These are phyloP conservation scores for Smutsia gigantea DNA, from an alignment of 2,797 vertebrate species.

Conservation along the genomic window DNA sequence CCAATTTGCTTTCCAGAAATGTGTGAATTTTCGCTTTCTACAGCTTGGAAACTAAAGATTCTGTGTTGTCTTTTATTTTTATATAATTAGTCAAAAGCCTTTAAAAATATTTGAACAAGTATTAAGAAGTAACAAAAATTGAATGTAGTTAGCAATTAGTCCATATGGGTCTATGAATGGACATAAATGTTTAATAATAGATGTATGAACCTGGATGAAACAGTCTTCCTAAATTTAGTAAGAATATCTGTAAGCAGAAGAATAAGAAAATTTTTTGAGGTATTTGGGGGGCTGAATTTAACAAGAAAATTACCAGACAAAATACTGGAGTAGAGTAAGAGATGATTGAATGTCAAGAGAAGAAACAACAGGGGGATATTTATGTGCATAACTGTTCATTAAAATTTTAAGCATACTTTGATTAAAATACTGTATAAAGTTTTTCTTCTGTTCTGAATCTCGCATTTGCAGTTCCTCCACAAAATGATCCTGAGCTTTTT, in stretches of 20 bases:
- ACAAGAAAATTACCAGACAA: slow-evolving; percentile 9
- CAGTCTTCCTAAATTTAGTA: slow-evolving; percentile 5
- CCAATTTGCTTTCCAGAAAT: neutral
- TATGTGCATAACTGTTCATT: neutral
- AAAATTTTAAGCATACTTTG: slow-evolving; percentile 18
- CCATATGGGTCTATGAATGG: neutral
- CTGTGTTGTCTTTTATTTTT: slow-evolving; percentile 29
- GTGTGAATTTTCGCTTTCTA: neutral
- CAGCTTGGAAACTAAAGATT: neutral
- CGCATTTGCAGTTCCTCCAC: neutral
- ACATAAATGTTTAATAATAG: neutral
- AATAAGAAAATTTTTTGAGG: neutral
- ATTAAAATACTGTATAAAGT: slow-evolving; percentile 16
- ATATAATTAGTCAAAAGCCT: neutral
- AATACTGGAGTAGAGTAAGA: neutral
- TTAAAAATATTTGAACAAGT: neutral
- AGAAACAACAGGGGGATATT: neutral
- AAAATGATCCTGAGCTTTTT: slow-evolving; percentile 12
- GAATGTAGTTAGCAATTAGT: neutral
- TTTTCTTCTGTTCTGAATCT: neutral
- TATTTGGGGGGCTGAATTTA: neutral
- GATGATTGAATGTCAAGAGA: neutral
- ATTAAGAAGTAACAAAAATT: slow-evolving; percentile 1
- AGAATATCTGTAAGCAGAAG: neutral
- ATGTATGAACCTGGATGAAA: neutral